phyloP scores from a whole-genome alignment of 2,888 invertebrate species.

The Rhamphomyia laevipes region DNA sequence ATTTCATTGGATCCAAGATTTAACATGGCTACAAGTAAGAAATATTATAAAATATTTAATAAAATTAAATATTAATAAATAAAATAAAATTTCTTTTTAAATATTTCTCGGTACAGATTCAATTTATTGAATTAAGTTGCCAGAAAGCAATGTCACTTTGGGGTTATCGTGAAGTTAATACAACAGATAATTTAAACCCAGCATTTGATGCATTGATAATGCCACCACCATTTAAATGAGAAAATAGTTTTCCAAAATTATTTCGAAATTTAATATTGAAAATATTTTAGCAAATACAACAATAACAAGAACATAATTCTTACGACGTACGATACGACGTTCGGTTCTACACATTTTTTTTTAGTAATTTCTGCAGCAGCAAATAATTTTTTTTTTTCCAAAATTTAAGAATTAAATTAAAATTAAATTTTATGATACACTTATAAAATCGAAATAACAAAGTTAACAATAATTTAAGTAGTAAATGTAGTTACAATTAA shows the following conservation, averaged over 20 bases:
- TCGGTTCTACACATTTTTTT: no score
- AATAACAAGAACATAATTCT: no score
- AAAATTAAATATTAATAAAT: not conserved
- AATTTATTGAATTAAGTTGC: conserved; percentile 50
- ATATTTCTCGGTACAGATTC: conserved; percentile 22
- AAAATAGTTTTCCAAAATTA: conserved; percentile 9
- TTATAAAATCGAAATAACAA: no score
- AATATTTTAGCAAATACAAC: no score
- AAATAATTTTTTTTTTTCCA: no score
- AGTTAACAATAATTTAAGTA: no score
- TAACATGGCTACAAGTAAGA: conserved; percentile 56
- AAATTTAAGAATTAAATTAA: no score
- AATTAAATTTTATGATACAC: no score
- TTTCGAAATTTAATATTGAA: no score
- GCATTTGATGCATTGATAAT: conserved; percentile 50
- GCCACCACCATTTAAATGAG: conserved; percentile 37
- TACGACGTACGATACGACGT: no score
- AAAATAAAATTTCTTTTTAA: not conserved
- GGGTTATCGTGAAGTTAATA: conserved; percentile 61
- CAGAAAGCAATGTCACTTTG: conserved; percentile 68
- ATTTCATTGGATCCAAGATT: conserved; percentile 71
- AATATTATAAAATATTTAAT: not conserved
- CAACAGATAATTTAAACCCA: conserved; percentile 43
- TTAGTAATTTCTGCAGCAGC: no score
- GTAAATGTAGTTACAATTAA: no score